These are phyloP conservation scores for Rotaria magnacalcarata DNA, from an alignment of 2,888 invertebrate species.

Conservation along the genomic window DNA sequence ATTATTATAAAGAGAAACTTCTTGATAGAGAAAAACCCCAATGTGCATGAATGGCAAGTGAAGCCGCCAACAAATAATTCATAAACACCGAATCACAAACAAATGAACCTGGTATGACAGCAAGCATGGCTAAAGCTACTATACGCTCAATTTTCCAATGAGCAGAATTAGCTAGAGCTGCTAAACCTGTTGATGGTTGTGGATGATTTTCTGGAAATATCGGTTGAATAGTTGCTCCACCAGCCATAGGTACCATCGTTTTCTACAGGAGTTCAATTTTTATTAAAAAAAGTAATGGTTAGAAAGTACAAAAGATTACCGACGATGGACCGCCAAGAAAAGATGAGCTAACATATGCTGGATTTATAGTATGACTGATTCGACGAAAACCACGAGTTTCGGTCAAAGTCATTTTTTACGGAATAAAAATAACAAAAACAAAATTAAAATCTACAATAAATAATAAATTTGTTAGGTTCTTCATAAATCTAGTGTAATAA, in stretches of 20 bases:
- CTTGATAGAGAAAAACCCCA: conserved; percentile 38
- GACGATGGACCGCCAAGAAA: conserved; percentile 30
- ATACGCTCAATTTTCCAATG: conserved; percentile 45
- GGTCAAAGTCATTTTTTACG: not conserved
- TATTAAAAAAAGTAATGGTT: not conserved
- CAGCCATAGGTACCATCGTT: not conserved
- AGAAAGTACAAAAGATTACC: not conserved
- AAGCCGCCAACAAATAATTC: conserved; percentile 40
- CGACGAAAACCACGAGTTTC: not conserved
- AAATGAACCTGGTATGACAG: conserved; percentile 42
- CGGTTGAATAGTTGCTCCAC: not conserved
- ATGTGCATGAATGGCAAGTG: conserved; percentile 41
- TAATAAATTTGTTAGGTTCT: not conserved
- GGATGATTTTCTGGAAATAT: not conserved
- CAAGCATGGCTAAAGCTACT: conserved; percentile 36
- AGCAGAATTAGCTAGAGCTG: too few species aligned
- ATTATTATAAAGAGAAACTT: not conserved
- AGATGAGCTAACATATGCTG: not conserved
- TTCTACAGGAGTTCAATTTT: not conserved
- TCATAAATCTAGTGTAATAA: too few species aligned
- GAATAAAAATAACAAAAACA: not conserved
- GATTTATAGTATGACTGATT: not conserved
- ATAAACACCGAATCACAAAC: conserved; percentile 31
- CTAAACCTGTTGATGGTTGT: not conserved
- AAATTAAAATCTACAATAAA: not conserved